Conservation (phyloP, 2,888 invertebrate genomes). For the Blastobasis adustella region DNA sequence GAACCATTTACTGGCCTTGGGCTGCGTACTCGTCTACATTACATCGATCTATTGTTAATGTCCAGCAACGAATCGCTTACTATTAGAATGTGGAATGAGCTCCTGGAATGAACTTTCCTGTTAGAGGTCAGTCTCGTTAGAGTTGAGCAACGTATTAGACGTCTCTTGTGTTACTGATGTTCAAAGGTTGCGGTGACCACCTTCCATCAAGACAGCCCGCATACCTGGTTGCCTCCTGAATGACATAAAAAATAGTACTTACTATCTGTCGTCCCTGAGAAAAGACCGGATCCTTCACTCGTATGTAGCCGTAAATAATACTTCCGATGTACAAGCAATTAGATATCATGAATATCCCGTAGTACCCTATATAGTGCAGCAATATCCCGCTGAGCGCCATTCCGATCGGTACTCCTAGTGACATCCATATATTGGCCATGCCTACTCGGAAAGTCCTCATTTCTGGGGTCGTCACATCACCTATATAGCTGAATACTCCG, state of each 20-base stretch:
- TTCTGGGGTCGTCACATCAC: slow-evolving; percentile 75
- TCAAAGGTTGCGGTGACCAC: too few species aligned
- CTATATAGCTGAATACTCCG: slow-evolving; percentile 78
- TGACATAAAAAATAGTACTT: slow-evolving; percentile 25
- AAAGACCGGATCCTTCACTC: slow-evolving; percentile 60
- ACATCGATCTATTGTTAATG: too few species aligned
- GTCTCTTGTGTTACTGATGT: too few species aligned
- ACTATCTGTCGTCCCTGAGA: slow-evolving; percentile 55
- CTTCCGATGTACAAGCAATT: slow-evolving; percentile 68
- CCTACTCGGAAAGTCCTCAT: slow-evolving; percentile 78
- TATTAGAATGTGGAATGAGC: too few species aligned
- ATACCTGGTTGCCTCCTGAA: too few species aligned
- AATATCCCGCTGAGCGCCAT: slow-evolving; percentile 74
- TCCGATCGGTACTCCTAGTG: slow-evolving; percentile 75
- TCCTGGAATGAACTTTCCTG: too few species aligned
- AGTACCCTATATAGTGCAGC: slow-evolving; percentile 64
- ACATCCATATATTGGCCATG: slow-evolving; percentile 76
- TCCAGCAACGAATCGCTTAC: too few species aligned
- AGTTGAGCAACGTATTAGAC: too few species aligned
- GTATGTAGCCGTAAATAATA: slow-evolving; percentile 65
- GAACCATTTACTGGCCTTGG: too few species aligned
- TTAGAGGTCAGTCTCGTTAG: too few species aligned
- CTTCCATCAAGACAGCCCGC: too few species aligned
- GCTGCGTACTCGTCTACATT: too few species aligned
- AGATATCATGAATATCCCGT: slow-evolving; percentile 67